Evolutionary conservation across 2,113 vertebrate genomes (phyloP).

Genomic region (Ariopsis seemanni): DNA sequence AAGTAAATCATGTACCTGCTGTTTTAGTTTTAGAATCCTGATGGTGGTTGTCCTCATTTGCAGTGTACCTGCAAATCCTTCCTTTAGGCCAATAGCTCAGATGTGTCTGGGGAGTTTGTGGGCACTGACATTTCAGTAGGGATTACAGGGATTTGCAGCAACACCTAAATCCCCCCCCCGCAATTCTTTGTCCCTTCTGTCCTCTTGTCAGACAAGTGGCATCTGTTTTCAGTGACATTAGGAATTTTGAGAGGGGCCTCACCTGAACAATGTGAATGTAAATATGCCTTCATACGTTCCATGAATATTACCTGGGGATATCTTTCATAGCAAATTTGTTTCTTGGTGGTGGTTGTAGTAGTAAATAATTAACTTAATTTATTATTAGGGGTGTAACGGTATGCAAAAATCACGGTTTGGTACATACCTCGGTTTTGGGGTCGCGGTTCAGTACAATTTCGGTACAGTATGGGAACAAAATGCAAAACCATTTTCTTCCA

Average conservation of each 20-base stretch:
- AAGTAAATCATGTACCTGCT: not conserved
- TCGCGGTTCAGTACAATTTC: too few relatives aligned
- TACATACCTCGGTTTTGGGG: too few relatives aligned
- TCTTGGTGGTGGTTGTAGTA: not conserved
- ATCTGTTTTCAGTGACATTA: slow-evolving; percentile 11
- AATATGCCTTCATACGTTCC: not conserved
- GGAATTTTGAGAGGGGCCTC: not conserved
- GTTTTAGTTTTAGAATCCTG: not conserved
- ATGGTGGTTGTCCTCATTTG: not conserved
- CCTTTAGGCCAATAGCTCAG: not conserved
- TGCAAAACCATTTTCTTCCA: too few relatives aligned
- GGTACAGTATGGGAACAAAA: too few relatives aligned
- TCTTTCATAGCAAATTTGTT: not conserved
- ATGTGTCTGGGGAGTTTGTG: not conserved
- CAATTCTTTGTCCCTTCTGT: not conserved
- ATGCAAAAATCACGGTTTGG: too few relatives aligned
- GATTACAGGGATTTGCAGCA: too few relatives aligned
- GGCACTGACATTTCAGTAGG: not conserved
- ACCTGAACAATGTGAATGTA: not conserved
- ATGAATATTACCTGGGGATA: not conserved
- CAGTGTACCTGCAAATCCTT: not conserved
- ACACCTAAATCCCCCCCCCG: too few relatives aligned
- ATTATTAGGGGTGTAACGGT: too few relatives aligned
- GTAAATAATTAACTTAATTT: too few relatives aligned
- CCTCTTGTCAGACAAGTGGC: not conserved